Conservation (phyloP, 2,113 vertebrate genomes). For the Micronycteris hirsuta region DNA sequence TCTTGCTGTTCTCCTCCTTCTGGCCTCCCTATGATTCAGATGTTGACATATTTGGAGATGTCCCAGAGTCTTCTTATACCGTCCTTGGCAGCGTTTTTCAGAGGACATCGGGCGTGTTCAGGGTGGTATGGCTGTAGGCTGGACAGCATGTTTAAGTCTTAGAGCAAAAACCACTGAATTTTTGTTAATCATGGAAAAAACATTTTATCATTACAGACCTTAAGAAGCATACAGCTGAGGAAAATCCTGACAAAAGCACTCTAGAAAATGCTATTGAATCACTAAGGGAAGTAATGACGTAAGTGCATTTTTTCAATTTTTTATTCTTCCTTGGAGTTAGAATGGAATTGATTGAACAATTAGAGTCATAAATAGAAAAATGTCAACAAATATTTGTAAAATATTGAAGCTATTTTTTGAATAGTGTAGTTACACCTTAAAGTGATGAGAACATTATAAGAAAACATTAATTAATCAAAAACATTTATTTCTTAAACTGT, state of each 20-base stretch:
- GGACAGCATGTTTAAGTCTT: background rate
- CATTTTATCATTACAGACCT: slow-evolving; percentile 85
- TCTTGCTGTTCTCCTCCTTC: no score
- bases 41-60: no score
- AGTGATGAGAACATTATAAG: background rate
- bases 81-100: no score
- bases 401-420: slow-evolving; percentile 18
- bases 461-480: background rate
- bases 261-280: slow-evolving; percentile 96
- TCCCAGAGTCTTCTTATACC: no score
- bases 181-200: slow-evolving; percentile 17
- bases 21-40: no score
- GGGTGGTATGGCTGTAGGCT: no score
- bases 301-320: slow-evolving; percentile 75
- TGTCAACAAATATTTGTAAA: background rate
- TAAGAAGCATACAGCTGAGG: slow-evolving; percentile 95
- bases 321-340: slow-evolving; percentile 2
- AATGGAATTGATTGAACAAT: background rate
- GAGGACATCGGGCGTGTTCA: no score
- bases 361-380: slow-evolving; percentile 18
- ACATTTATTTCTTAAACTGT: background rate
- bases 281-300: slow-evolving; percentile 99
- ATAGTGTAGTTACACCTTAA: background rate
- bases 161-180: background rate
- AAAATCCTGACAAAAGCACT: slow-evolving; percentile 95